Conservation (phyloP, 2,113 vertebrate genomes). For the Poecilia latipinna region DNA sequence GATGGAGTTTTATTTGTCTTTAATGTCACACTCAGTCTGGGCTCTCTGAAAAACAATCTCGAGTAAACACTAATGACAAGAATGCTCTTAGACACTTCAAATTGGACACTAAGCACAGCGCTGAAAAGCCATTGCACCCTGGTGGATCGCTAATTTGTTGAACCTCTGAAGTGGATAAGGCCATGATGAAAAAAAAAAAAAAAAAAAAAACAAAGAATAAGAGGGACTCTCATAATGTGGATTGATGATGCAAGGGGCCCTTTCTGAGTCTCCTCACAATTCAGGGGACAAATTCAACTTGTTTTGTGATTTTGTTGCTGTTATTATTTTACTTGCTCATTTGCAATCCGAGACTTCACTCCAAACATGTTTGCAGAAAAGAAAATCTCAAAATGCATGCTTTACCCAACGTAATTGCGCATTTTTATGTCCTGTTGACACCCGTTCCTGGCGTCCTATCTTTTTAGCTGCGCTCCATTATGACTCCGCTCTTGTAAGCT, state of each 20-base stretch:
- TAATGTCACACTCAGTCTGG: conserved; percentile 81
- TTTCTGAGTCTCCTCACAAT: conserved; percentile 30
- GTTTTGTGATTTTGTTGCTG: conserved; percentile 3
- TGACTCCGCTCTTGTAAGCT: conserved; percentile 49
- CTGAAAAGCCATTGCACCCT: conserved; percentile 69
- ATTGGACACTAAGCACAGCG: conserved; percentile 69
- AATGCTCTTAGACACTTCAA: conserved; percentile 74
- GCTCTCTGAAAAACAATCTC: conserved; percentile 71
- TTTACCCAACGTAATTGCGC: conserved; percentile 62
- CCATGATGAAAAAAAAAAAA: conserved; percentile 64
- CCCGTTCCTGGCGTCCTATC: conserved; percentile 43
- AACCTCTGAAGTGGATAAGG: conserved; percentile 75
- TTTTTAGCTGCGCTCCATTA: conserved; percentile 58
- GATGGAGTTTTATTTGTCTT: conserved; percentile 79
- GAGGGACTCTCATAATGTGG: conserved; percentile 58
- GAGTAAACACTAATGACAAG: conserved; percentile 78
- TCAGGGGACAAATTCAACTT: conserved; percentile 1
- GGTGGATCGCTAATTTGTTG: conserved; percentile 71
- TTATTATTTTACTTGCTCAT: conserved; percentile 1
- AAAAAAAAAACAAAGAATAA: too few relatives aligned
- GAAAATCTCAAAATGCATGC: conserved; percentile 63
- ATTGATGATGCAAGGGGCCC: conserved; percentile 51
- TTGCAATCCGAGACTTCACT: neutral
- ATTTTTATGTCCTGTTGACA: conserved; percentile 60
- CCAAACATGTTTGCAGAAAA: conserved; percentile 12